Evolutionary conservation across 2,888 invertebrate species (phyloP).

Genomic region (Lypha dubia): DNA sequence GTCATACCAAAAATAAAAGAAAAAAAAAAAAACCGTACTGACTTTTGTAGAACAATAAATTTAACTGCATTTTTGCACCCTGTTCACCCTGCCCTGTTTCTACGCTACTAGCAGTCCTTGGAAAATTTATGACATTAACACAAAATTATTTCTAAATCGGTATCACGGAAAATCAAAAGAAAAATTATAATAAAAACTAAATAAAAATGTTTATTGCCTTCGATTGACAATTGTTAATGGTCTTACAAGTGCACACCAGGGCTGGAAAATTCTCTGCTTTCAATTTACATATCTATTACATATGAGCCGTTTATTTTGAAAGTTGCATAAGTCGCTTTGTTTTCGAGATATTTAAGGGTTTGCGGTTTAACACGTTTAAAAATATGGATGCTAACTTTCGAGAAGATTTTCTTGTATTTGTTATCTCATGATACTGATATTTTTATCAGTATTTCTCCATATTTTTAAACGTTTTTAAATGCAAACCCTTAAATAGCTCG

Average conservation of each 20-base stretch:
- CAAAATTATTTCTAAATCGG: constrained; percentile 70
- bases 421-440: too few species aligned
- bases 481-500: too few species aligned
- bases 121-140: constrained; percentile 69
- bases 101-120: not conserved
- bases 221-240: constrained; percentile 70
- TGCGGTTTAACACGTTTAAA: too few species aligned
- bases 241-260: constrained; percentile 26
- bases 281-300: too few species aligned
- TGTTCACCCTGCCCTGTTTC: not conserved
- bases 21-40: not conserved
- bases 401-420: too few species aligned
- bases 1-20: not conserved
- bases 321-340: too few species aligned
- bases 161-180: constrained; percentile 3
- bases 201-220: constrained; percentile 68
- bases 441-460: too few species aligned
- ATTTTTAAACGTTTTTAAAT: too few species aligned
- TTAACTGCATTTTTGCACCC: not conserved
- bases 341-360: too few species aligned
- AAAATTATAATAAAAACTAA: constrained; percentile 42
- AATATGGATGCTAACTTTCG: too few species aligned
- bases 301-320: too few species aligned
- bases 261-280: not conserved
- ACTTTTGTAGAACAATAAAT: constrained; percentile 34